Base-by-base conservation (phyloP, 2,113 vertebrate genomes). In the Piaya cayana region DNA sequence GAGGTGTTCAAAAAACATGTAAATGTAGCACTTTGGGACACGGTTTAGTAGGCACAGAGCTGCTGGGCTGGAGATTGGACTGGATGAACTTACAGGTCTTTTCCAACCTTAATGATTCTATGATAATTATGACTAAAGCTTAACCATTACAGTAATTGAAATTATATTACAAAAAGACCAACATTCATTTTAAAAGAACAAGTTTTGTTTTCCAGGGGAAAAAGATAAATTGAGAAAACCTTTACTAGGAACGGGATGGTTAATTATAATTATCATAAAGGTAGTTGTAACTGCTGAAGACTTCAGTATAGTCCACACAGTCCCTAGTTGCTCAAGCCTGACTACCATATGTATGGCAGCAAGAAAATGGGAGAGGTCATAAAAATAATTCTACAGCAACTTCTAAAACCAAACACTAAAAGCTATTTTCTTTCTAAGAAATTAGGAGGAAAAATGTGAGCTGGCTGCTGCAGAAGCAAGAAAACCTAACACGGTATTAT, bases 391-490 rank as follows among this genome's bases (percentile, higher is more conserved):
- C 69, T 85, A 93, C 72, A 55, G 80, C 67, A 75, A 55, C 30
- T 84, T 59, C 71, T 60, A 70, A 85, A 86, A 39, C 32, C 52
- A 63, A 86, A 93, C 45, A 70, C 59, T 72, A 52, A 86, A 67
- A 86, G 29, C 68, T 81, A 30, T 60, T 93, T 94, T 82, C 55
- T 69, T 81, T 25, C 34, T 56, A 78, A 43, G 55, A 93, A 92
- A 74, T 83, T 67, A 88, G 34, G 21, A 55, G 42, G 15, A 47
- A 86, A 94, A 93, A 92, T 16, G 29, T 16, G 84, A 92, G 52
- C 75, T 84, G 86, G 47, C 72, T 93, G 80, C 72, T 84, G 64
- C 69, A 92, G 82, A 88, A 93, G 88, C 88, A 90, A 88, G 56
- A 86, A 86, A 86, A 83, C 39, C 49, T 26, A 47, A 63, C 23